phyloP scores from a whole-genome alignment of 2,797 vertebrate species.

The Acropternis orthonyx region DNA sequence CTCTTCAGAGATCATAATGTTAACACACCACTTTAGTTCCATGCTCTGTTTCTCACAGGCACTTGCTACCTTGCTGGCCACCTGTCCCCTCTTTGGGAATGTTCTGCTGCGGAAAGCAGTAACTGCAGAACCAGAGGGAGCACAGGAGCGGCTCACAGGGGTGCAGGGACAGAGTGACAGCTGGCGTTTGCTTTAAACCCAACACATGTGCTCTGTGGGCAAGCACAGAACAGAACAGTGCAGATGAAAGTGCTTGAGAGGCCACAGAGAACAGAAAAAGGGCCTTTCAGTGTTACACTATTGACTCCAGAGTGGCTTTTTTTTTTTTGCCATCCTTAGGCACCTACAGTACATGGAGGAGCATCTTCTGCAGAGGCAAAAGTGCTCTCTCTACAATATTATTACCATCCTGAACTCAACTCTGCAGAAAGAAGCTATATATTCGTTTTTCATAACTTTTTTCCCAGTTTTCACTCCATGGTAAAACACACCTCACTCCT shows the following conservation, averaged over 20 bases:
- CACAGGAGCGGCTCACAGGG: not conserved
- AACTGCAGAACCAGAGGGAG: not conserved
- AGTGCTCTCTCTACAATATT: accelerated
- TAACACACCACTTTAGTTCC: not conserved
- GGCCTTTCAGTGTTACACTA: not conserved
- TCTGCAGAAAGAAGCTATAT: not conserved
- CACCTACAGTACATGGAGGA: not conserved
- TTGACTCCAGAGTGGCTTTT: not conserved
- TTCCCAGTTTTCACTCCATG: not conserved
- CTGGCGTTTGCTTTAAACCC: not conserved
- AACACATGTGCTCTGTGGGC: not conserved
- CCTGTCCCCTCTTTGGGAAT: not conserved
- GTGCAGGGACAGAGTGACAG: not conserved
- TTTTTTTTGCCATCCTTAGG: not conserved
- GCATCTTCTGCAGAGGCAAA: not conserved
- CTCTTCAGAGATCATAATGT: not conserved
- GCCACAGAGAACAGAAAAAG: not conserved
- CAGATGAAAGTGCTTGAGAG: not conserved
- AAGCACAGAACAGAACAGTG: not conserved
- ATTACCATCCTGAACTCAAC: not conserved
- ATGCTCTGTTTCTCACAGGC: not conserved
- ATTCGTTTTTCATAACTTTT: not conserved
- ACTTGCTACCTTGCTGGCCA: not conserved
- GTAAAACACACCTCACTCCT: not conserved
- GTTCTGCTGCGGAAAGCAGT: not conserved